phyloP scores from a whole-genome alignment of 2,797 vertebrate species.

The Gastrophryne carolinensis region DNA sequence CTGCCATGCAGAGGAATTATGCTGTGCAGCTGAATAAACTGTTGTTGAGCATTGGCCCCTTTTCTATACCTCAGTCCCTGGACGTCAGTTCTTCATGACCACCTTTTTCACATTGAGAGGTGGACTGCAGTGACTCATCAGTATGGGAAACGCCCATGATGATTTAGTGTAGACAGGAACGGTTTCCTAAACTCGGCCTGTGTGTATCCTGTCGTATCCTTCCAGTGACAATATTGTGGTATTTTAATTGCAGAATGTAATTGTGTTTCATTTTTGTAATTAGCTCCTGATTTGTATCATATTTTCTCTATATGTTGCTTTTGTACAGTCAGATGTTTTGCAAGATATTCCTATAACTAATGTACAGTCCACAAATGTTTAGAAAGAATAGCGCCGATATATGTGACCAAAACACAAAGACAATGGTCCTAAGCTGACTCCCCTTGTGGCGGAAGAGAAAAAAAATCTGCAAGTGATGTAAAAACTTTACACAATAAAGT shows the following conservation, averaged over 20 bases:
- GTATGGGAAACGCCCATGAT: too few relatives aligned
- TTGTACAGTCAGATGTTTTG: slow-evolving; percentile 66
- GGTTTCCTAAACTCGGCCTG: not conserved
- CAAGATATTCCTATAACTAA: slow-evolving; percentile 61
- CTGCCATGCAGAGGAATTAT: too few relatives aligned
- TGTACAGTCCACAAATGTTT: slow-evolving; percentile 61
- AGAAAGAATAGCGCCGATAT: slow-evolving; percentile 56
- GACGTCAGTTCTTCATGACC: too few relatives aligned
- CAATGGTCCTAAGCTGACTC: slow-evolving; percentile 55
- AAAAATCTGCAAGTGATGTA: slow-evolving; percentile 59
- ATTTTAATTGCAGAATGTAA: slow-evolving; percentile 58
- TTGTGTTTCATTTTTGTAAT: slow-evolving; percentile 64
- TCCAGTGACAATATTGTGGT: not conserved
- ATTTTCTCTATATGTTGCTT: slow-evolving; percentile 59
- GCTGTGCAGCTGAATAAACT: too few relatives aligned
- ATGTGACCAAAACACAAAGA: slow-evolving; percentile 61
- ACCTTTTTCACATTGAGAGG: too few relatives aligned
- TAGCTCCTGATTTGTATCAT: slow-evolving; percentile 58
- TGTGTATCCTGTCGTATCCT: not conserved
- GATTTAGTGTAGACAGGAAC: too few relatives aligned
- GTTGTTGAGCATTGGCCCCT: too few relatives aligned
- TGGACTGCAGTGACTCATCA: too few relatives aligned
- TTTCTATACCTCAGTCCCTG: too few relatives aligned
- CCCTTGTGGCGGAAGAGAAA: slow-evolving; percentile 54
- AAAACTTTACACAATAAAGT: slow-evolving; percentile 73